Evolutionary conservation across 2,888 invertebrate species (phyloP).

Genomic region (Agrilus mali): DNA sequence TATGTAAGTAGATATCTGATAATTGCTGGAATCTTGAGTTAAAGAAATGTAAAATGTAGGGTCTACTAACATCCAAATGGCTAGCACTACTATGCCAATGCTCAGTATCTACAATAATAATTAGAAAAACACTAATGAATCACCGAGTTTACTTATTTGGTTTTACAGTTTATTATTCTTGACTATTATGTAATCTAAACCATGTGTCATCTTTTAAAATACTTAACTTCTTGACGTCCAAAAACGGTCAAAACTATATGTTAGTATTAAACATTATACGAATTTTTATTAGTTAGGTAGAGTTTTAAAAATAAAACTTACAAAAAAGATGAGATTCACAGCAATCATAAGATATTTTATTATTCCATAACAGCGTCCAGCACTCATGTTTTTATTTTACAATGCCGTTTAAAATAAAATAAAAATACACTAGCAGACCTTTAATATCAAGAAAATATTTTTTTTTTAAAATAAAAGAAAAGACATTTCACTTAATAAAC

Average conservation of each 20-base stretch:
- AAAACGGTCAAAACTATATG: too few relatives aligned
- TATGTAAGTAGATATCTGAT: slow-evolving; percentile 58
- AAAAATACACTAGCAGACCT: too few relatives aligned
- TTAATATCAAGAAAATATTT: too few relatives aligned
- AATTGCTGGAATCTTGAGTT: slow-evolving; percentile 48
- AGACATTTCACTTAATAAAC: too few relatives aligned
- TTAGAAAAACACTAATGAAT: neutral
- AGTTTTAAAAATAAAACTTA: slow-evolving; percentile 33
- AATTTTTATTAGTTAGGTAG: too few relatives aligned
- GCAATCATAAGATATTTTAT: slow-evolving; percentile 60
- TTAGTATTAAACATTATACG: too few relatives aligned
- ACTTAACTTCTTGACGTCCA: too few relatives aligned
- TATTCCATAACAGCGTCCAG: slow-evolving; percentile 56
- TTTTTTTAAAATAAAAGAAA: too few relatives aligned
- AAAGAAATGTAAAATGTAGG: slow-evolving; percentile 59
- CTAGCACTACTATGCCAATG: slow-evolving; percentile 51
- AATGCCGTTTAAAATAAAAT: neutral
- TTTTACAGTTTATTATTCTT: too few relatives aligned
- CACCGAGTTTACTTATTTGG: too few relatives aligned
- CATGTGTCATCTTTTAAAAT: too few relatives aligned
- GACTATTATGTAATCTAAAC: too few relatives aligned
- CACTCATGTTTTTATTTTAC: slow-evolving; percentile 40
- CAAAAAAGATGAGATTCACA: slow-evolving; percentile 62
- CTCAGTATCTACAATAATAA: slow-evolving; percentile 52
- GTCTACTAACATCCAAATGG: slow-evolving; percentile 68